Base-by-base conservation (phyloP, 1,140 invertebrate species). In the Hyphantria cunea region DNA sequence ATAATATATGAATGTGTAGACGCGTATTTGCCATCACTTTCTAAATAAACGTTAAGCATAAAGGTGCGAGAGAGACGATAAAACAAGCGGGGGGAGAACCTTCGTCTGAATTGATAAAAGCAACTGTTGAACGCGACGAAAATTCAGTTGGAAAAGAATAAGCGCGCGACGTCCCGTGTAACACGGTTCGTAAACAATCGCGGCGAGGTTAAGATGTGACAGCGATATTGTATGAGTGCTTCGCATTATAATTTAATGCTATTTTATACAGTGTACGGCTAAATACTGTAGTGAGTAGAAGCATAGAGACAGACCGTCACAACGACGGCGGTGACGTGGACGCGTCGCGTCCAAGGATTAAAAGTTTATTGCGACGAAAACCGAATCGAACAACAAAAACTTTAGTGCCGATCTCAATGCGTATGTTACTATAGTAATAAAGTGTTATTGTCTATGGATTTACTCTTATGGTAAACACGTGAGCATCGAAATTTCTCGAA, bases 401-500 rank as follows among this genome's bases (percentile, higher is more conserved):
- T 86, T 86, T 85, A 71, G 70, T 80, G 69, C 66, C 76, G 76
- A 76, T 81, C 73, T 76, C 66, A 51, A 70, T 74, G 62, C 68
- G 60, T 70, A 70, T 53, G 60, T 66, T 69, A 72, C 68, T 65
- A 72, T 72, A 64, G 63, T 76, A 71, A 78, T 78, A 72, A 25
- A 75, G 54, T 70, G 64, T 76, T 71, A 72, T 72, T 74, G 68
- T 71, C 66, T 5, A 25, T 25, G 17, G 64, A 55, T 64, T 71
- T 63, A 65, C 54, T 70, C 72, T 72, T 60, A 70, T 72, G 52
- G 62, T 62, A 59, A 69, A 55, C 83, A 86, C 81, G 86, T 86
- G 82, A 86, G 74, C 67, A 34, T 72, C 79, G 87, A 88, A 87
- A 87, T 79, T 84, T 90, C 87, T 86, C 78, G 87, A 86, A 75